Percentiles rank a stretch among this genome's conserved stretches.
Evolutionary conservation across 2,113 vertebrate species (phyloP).

Genomic region (Centropristis striata): DNA sequence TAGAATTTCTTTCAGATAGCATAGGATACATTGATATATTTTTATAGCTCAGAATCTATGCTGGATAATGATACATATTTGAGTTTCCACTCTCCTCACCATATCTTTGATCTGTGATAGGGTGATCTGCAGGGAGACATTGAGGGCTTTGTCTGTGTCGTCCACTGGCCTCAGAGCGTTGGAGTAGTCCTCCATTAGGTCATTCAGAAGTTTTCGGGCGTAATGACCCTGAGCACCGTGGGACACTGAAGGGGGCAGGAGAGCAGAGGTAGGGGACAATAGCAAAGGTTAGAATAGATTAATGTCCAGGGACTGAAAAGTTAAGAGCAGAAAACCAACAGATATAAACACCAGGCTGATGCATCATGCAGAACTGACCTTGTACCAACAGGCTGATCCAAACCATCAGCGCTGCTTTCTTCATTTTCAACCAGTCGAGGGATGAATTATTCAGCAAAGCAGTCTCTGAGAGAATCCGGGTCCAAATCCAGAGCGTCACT

Average conservation of each 20-base stretch:
- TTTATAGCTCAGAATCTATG: background rate
- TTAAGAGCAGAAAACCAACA: background rate
- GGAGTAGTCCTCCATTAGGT: slow-evolving; percentile 94
- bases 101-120: slow-evolving; percentile 99
- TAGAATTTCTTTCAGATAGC: too few relatives aligned
- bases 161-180: slow-evolving; percentile 94
- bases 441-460: slow-evolving; percentile 74
- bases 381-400: slow-evolving; percentile 79
- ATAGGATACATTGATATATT: too few relatives aligned
- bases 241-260: slow-evolving; percentile 81
- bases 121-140: slow-evolving; percentile 96
- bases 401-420: slow-evolving; percentile 71
- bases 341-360: slow-evolving; percentile 12
- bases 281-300: background rate
- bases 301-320: background rate
- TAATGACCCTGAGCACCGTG: slow-evolving; percentile 93
- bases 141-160: slow-evolving; percentile 94
- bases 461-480: background rate
- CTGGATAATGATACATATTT: background rate
- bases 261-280: background rate
- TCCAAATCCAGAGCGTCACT: slow-evolving; percentile 59
- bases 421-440: slow-evolving; percentile 77
- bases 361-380: slow-evolving; percentile 75
- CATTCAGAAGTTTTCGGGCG: slow-evolving; percentile 92
- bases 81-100: slow-evolving; percentile 83